Evolutionary conservation across 2,797 vertebrate genomes (phyloP), one percentile per base, ranked within the genome.

Genomic region (Babyrousa celebensis): DNA sequence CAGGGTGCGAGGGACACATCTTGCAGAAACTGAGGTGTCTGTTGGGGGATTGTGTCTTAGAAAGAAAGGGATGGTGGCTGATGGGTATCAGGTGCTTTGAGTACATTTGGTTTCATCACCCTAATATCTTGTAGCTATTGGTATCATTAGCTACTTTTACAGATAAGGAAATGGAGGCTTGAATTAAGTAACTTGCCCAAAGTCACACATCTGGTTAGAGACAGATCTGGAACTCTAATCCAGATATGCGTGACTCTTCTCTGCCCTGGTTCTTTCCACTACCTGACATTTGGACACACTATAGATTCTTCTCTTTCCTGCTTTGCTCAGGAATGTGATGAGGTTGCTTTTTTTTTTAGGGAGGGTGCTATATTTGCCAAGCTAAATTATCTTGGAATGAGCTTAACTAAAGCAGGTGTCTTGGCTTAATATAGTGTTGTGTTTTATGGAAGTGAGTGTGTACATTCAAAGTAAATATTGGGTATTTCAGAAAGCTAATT

Each of bases 361-460:
- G 20, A 9, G 29, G 56, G 54, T 89, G 20, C 14, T 20, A 2
- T 40, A 2, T 43, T 5, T 62, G 67, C 4, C 95, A 29, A 89
- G 63, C 67, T 27, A 86, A 96, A 72, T 86, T n/a, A n/a, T 86
- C 86, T 67, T 83, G 32, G 12, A 74, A 62, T 60, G 74, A 52
- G 36, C 86, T 90, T 89, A 74, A 36, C 10, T n/a, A 27, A 85
- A 84, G 23, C 52, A 25, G 21, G 14, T 86, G 21, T 75, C 89
- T 93, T 95, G 75, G 18, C 32, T 94, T 94, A 70, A 70, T 60
- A 91, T 29, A 56, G 67, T 0, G 15, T 36, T 32, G 20, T 79
- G 8, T 94, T 77, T 95, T 78, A 25, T 75, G 60, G 32, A 88
- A 63, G 36, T 27, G 58, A 72, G 17, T 58, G 5, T 27, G 23